phyloP scores from a whole-genome alignment of 2,797 vertebrate genomes.

The Myoxocephalus aenaeus region DNA sequence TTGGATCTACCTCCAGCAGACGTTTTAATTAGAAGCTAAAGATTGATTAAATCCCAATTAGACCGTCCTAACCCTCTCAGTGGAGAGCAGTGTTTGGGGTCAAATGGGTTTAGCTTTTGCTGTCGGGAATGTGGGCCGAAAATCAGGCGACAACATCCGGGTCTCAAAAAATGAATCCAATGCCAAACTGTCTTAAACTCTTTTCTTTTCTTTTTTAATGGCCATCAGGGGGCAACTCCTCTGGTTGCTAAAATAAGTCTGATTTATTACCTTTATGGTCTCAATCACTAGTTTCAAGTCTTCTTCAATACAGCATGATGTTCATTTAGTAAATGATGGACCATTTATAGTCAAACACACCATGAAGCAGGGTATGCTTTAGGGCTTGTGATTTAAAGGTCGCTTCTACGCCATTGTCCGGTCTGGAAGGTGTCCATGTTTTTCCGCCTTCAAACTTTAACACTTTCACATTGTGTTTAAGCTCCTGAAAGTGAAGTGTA shows the following conservation, averaged over 20 bases:
- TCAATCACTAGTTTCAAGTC: neutral
- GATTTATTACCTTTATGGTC: neutral
- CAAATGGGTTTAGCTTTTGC: neutral
- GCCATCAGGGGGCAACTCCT: neutral
- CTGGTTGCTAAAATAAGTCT: neutral
- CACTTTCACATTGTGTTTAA: no score
- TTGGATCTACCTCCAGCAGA: neutral
- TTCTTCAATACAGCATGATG: neutral
- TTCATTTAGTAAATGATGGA: neutral
- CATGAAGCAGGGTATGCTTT: neutral
- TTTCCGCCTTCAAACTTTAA: no score
- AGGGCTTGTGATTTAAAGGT: neutral
- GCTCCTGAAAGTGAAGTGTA: no score
- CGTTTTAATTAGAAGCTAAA: neutral
- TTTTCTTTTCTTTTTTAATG: neutral
- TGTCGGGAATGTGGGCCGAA: neutral
- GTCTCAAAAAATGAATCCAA: neutral
- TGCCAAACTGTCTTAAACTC: neutral
- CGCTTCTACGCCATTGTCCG: no score
- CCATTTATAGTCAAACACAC: neutral
- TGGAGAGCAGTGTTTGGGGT: neutral
- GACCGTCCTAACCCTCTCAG: neutral
- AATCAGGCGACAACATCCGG: neutral
- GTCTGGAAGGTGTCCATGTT: no score
- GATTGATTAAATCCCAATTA: neutral